phyloP scores from a whole-genome alignment of 1,140 invertebrate species.

The Drosophila athabasca region DNA sequence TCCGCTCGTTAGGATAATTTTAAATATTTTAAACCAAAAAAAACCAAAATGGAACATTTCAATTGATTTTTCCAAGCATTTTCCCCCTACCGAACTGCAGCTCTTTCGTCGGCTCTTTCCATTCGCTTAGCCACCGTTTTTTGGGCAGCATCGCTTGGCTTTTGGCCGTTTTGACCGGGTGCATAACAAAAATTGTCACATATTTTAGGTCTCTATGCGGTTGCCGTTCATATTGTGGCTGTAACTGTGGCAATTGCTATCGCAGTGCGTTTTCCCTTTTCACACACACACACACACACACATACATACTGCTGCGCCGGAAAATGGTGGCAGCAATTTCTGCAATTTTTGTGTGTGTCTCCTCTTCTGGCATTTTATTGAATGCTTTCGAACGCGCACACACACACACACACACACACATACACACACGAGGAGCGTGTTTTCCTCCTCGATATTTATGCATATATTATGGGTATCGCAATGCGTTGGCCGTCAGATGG shows the following conservation, averaged over 20 bases:
- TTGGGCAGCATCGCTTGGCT: slow-evolving; percentile 60
- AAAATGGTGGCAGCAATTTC: slow-evolving; percentile 27
- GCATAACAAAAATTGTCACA: slow-evolving; percentile 75
- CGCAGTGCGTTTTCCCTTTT: slow-evolving; percentile 47
- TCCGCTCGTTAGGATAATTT: no score
- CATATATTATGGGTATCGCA: slow-evolving; percentile 74
- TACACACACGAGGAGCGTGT: slow-evolving; percentile 16
- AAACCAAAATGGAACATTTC: background rate
- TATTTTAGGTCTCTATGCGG: slow-evolving; percentile 66
- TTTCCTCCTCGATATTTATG: slow-evolving; percentile 60
- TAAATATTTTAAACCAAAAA: no score
- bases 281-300: background rate
- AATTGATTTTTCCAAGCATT: background rate
- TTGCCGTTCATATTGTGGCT: slow-evolving; percentile 36
- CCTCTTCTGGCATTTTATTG: slow-evolving; percentile 49
- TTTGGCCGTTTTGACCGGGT: slow-evolving; percentile 69
- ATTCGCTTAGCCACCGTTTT: slow-evolving; percentile 36
- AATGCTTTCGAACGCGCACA: slow-evolving; percentile 36
- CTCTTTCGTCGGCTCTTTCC: slow-evolving; percentile 6
- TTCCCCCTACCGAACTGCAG: slow-evolving; percentile 26
- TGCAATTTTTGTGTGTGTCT: slow-evolving; percentile 5
- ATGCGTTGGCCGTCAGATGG: slow-evolving; percentile 76
- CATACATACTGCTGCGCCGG: background rate
- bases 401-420: slow-evolving; percentile 18
- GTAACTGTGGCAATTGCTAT: slow-evolving; percentile 26